phyloP scores from a whole-genome alignment of 2,797 vertebrate genomes.

The Crenichthys baileyi region DNA sequence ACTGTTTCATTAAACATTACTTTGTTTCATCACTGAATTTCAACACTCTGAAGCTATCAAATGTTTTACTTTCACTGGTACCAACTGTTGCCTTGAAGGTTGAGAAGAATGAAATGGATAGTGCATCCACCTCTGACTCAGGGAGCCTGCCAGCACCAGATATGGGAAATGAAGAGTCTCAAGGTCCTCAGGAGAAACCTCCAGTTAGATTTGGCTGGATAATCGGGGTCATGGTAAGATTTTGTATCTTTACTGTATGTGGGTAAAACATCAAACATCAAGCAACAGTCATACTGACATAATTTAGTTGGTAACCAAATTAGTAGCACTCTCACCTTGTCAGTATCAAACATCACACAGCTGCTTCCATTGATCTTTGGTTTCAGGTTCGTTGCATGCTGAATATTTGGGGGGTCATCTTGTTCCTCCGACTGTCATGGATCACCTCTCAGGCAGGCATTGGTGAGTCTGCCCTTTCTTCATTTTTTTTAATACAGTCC shows the following conservation, averaged over 20 bases:
- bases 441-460: slow-evolving; percentile 82
- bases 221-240: slow-evolving; percentile 78
- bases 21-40: background rate
- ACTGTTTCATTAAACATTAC: background rate
- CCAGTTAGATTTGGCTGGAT: slow-evolving; percentile 80
- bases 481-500: background rate
- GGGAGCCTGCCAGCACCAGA: slow-evolving; percentile 27
- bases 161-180: slow-evolving; percentile 28
- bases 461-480: slow-evolving; percentile 60
- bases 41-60: no score
- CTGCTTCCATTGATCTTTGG: background rate
- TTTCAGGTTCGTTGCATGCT: slow-evolving; percentile 81
- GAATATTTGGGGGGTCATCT: slow-evolving; percentile 82
- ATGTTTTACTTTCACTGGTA: background rate
- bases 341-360: no score
- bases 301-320: background rate
- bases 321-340: no score
- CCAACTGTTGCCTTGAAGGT: slow-evolving; percentile 44
- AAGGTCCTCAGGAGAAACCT: slow-evolving; percentile 6
- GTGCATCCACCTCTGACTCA: slow-evolving; percentile 9
- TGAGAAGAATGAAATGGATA: slow-evolving; percentile 32
- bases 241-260: background rate
- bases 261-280: background rate
- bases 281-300: background rate
- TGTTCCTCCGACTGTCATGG: slow-evolving; percentile 79